Evolutionary conservation across 2,888 invertebrate genomes (phyloP).

Genomic region (Spisula solida): DNA sequence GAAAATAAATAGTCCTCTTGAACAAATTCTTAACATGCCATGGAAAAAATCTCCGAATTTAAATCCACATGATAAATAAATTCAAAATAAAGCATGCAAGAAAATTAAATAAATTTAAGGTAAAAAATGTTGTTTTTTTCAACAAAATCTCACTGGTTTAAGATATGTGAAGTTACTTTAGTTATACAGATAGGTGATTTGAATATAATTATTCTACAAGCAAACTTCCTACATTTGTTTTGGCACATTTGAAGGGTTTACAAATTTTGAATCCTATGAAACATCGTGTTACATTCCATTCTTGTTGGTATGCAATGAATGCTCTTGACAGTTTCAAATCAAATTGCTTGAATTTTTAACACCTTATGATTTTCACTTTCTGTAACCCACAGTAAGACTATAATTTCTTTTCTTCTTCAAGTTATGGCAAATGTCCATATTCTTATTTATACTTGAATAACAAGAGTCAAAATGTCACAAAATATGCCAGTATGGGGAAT

Average conservation of each 20-base stretch:
- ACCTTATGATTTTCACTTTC: not conserved
- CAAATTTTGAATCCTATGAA: not conserved
- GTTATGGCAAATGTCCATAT: too few relatives aligned
- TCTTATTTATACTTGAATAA: too few relatives aligned
- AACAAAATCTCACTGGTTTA: not conserved
- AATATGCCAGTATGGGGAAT: too few relatives aligned
- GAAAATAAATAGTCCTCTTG: slow-evolving; percentile 4
- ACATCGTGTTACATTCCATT: slow-evolving; percentile 11
- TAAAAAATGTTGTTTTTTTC: not conserved
- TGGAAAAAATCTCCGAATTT: not conserved
- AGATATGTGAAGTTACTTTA: slow-evolving; percentile 2
- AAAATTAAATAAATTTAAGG: not conserved
- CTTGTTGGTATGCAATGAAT: not conserved
- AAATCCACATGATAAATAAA: not conserved
- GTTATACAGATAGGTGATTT: not conserved
- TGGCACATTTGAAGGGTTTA: slow-evolving; percentile 12
- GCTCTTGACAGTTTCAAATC: not conserved
- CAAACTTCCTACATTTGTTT: not conserved
- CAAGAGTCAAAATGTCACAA: too few relatives aligned
- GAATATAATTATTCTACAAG: not conserved
- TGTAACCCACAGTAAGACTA: too few relatives aligned
- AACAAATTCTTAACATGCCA: not conserved
- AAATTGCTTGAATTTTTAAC: not conserved
- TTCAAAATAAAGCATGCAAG: slow-evolving; percentile 13
- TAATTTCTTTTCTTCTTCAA: too few relatives aligned